phyloP scores from a whole-genome alignment of 2,797 vertebrate genomes.

The Acridotheres tristis region DNA sequence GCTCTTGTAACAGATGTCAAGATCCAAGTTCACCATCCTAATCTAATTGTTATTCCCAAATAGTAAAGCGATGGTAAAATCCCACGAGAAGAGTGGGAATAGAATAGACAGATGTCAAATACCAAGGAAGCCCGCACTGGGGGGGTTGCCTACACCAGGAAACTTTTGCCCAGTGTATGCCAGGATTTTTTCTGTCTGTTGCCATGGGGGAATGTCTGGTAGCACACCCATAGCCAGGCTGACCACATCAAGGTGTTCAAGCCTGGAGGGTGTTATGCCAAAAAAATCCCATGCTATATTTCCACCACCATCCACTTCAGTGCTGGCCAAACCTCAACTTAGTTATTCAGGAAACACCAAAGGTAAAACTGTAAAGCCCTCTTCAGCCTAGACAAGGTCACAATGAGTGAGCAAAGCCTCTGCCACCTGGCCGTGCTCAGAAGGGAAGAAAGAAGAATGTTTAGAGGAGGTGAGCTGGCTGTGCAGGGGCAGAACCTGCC shows the following conservation, averaged over 20 bases:
- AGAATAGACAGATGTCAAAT: background rate
- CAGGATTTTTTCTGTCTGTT: background rate
- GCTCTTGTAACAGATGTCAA: background rate
- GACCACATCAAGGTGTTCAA: background rate
- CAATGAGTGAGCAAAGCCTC: background rate
- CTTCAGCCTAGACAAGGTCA: background rate
- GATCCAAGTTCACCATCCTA: background rate
- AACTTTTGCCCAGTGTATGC: background rate
- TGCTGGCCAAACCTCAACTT: background rate
- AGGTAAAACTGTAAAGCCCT: background rate
- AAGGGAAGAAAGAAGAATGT: background rate
- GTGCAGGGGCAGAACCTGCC: fast-evolving
- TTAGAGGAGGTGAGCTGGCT: background rate
- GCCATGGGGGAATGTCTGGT: background rate
- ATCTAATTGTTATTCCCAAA: background rate
- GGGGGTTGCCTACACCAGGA: fast-evolving
- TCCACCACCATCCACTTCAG: background rate
- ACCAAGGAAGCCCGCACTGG: fast-evolving
- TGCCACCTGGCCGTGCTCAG: too few relatives aligned
- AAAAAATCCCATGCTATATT: fast-evolving
- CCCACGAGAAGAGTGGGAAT: fast-evolving
- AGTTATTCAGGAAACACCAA: background rate
- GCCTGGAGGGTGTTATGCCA: background rate
- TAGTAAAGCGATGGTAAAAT: background rate
- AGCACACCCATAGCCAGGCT: fast-evolving